phyloP scores from a whole-genome alignment of 2,113 vertebrate genomes.

The Syngnathoides biaculeatus region DNA sequence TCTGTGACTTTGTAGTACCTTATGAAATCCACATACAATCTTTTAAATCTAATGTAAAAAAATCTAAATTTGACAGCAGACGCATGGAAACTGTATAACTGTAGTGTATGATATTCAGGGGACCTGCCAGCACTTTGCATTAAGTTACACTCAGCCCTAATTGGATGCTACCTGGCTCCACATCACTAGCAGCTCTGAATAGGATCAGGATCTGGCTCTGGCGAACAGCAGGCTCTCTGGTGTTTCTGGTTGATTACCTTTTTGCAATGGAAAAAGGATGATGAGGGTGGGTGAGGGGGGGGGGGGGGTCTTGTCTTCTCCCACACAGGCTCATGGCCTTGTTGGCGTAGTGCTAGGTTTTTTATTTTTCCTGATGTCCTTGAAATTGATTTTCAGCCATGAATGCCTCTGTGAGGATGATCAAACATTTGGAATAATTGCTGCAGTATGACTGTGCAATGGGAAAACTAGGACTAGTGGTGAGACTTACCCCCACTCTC shows the following conservation, averaged over 20 bases:
- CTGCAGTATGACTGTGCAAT: constrained; percentile 61
- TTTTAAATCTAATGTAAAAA: too few relatives aligned
- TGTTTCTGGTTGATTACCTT: constrained; percentile 73
- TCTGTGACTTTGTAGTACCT: constrained; percentile 71
- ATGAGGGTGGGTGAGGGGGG: constrained; percentile 40
- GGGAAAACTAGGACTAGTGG: constrained; percentile 56
- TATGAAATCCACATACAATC: constrained; percentile 68
- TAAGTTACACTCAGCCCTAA: constrained; percentile 74
- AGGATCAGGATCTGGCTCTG: constrained; percentile 65
- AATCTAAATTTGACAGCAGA: constrained; percentile 67
- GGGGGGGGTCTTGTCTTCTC: constrained; percentile 48
- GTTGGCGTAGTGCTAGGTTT: constrained; percentile 62
- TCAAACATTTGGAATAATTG: constrained; percentile 74
- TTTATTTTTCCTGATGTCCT: constrained; percentile 71
- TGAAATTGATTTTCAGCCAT: constrained; percentile 75
- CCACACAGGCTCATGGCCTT: constrained; percentile 61
- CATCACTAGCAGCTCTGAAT: constrained; percentile 67
- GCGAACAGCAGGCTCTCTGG: constrained; percentile 63
- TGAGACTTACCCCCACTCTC: constrained; percentile 44
- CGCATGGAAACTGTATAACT: constrained; percentile 72
- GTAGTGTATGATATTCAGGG: constrained; percentile 55
- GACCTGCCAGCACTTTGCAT: constrained; percentile 73
- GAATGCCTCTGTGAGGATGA: constrained; percentile 70
- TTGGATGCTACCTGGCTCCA: constrained; percentile 76
- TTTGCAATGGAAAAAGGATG: constrained; percentile 63